These are phyloP conservation scores for Hanleya hanleyi DNA, from an alignment of 2,888 invertebrate species.

Conservation along the genomic window DNA sequence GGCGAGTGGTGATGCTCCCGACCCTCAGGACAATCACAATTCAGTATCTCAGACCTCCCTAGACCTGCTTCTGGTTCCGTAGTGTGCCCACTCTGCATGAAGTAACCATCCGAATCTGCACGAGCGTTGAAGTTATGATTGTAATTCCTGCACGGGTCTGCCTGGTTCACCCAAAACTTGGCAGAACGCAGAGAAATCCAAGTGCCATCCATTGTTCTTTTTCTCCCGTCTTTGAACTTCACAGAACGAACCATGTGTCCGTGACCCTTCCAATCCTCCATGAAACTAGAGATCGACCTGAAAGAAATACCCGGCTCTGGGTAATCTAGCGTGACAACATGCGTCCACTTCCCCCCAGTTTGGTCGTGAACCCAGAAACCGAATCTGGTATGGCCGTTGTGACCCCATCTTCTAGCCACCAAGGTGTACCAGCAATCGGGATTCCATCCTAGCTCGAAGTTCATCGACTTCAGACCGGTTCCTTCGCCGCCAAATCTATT, in stretches of 20 bases:
- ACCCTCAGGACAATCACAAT: not conserved
- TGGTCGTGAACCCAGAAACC: slow-evolving; percentile 10
- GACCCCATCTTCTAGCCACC: not conserved
- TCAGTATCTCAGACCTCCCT: slow-evolving; percentile 4
- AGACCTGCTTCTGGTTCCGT: slow-evolving; percentile 11
- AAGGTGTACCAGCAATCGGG: slow-evolving; percentile 2
- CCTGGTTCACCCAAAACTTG: not conserved
- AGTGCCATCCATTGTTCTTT: not conserved
- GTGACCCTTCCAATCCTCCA: slow-evolving; percentile 1
- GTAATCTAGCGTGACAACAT: not conserved
- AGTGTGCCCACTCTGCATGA: slow-evolving; percentile 34
- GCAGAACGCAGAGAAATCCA: not conserved
- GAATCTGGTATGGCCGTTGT: not conserved
- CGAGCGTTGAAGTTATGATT: not conserved
- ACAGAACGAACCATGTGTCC: not conserved
- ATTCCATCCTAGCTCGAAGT: slow-evolving; percentile 1
- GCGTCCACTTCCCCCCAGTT: not conserved
- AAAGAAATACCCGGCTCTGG: not conserved
- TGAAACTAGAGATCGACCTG: not conserved
- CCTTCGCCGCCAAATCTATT: not conserved
- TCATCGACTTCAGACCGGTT: slow-evolving; percentile 4
- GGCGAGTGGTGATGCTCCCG: slow-evolving; percentile 79
- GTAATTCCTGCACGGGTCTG: not conserved
- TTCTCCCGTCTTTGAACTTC: slow-evolving; percentile 5
- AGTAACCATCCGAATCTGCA: not conserved